phyloP scores from a whole-genome alignment of 2,888 invertebrate genomes.

The Macrosoma leucophasiata region DNA sequence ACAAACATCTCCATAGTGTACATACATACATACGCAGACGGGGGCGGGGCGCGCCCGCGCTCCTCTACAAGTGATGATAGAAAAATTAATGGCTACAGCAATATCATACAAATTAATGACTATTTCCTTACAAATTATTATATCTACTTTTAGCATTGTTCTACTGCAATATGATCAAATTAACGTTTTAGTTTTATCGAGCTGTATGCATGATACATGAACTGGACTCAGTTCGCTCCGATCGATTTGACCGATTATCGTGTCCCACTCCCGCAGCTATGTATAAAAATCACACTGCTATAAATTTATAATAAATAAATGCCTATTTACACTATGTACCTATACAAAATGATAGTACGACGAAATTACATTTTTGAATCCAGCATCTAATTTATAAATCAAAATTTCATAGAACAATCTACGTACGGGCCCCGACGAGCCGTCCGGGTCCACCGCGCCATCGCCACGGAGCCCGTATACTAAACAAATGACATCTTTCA shows the following conservation, averaged over 20 bases:
- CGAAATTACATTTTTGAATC: constrained; percentile 67
- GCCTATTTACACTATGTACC: constrained; percentile 76
- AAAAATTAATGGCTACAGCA: constrained; percentile 73
- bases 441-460: constrained; percentile 12
- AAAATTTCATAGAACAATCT: constrained; percentile 64
- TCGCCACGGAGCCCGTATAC: constrained; percentile 34
- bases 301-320: constrained; percentile 76
- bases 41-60: constrained; percentile 34
- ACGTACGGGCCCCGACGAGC: constrained; percentile 41
- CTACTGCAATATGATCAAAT: constrained; percentile 69
- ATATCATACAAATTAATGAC: constrained; percentile 77
- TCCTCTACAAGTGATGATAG: constrained; percentile 59
- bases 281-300: constrained; percentile 73
- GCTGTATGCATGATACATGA: constrained; percentile 58
- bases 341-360: constrained; percentile 75
- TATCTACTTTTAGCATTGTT: constrained; percentile 72
- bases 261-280: constrained; percentile 69
- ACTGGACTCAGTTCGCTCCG: constrained; percentile 59
- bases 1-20: constrained; percentile 73
- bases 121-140: constrained; percentile 75
- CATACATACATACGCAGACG: constrained; percentile 58
- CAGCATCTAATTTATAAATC: constrained; percentile 66
- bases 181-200: constrained; percentile 53
- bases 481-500: constrained; percentile 59
- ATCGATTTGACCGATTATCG: constrained; percentile 55